These are phyloP conservation scores for Siderastrea siderea DNA, from an alignment of 92 coral and sea anemone species.

Conservation along the genomic window DNA sequence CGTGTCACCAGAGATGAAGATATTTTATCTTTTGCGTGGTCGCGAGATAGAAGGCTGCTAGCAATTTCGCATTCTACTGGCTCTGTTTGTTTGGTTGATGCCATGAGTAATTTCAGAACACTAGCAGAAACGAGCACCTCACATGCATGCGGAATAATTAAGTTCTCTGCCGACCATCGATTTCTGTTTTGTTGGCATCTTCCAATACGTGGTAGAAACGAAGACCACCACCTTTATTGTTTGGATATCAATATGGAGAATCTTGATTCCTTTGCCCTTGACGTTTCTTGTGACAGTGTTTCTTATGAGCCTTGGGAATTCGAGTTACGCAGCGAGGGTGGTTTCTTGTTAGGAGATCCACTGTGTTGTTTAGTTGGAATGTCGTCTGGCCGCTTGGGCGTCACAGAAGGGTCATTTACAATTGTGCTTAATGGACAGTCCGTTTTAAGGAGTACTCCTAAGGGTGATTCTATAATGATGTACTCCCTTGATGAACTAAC, in stretches of 20 bases:
- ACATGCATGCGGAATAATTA: background rate
- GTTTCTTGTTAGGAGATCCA: slow-evolving; percentile 13
- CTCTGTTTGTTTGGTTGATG: background rate
- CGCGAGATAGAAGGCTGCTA: slow-evolving; percentile 7
- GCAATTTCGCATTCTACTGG: background rate
- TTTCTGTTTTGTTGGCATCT: background rate
- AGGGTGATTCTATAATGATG: background rate
- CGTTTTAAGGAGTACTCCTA: background rate
- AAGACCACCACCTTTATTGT: background rate
- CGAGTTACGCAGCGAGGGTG: background rate
- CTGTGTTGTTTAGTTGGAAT: too few species aligned
- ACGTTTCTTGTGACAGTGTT: background rate
- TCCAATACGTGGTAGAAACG: background rate
- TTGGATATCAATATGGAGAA: background rate
- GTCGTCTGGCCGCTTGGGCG: background rate
- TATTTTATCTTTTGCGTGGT: slow-evolving; percentile 23
- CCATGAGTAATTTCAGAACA: background rate
- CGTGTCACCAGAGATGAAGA: background rate
- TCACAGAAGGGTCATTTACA: background rate
- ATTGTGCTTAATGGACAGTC: slow-evolving; percentile 9
- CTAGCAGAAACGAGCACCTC: background rate
- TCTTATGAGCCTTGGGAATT: background rate
- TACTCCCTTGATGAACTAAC: background rate
- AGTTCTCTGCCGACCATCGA: background rate
- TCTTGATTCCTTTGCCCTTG: background rate